These are phyloP conservation scores for Larimichthys polyactis DNA, from an alignment of 2,113 vertebrate species.

Conservation along the genomic window DNA sequence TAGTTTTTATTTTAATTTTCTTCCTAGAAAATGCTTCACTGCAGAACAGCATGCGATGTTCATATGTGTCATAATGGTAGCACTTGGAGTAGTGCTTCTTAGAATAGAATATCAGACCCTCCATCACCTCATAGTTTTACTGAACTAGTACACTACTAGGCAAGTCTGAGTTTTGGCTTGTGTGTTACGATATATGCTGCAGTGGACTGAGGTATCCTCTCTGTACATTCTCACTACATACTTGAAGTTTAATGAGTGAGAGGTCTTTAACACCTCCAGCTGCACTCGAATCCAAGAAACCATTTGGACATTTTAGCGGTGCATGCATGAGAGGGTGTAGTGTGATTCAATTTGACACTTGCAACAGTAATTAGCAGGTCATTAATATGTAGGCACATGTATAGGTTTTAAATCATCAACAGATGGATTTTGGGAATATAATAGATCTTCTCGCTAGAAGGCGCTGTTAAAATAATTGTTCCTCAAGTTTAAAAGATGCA, in stretches of 20 bases:
- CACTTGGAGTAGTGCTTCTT: too few relatives aligned
- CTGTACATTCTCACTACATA: slow-evolving; percentile 18
- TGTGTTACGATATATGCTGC: slow-evolving; percentile 13
- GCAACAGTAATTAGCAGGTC: slow-evolving; percentile 13
- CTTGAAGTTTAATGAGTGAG: slow-evolving; percentile 22
- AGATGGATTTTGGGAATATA: slow-evolving; percentile 9
- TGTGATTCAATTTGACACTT: neutral
- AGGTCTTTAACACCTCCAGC: slow-evolving; percentile 18
- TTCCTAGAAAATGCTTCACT: neutral
- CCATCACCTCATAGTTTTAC: too few relatives aligned
- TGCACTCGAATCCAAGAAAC: slow-evolving; percentile 6
- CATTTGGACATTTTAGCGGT: neutral
- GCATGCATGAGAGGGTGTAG: neutral
- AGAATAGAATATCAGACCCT: too few relatives aligned
- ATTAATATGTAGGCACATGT: neutral
- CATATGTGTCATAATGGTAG: too few relatives aligned
- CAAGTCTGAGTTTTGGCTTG: neutral
- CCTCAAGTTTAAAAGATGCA: slow-evolving; percentile 25
- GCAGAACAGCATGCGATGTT: neutral
- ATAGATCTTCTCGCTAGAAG: slow-evolving; percentile 1
- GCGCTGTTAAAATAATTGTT: slow-evolving; percentile 38
- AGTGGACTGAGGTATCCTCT: slow-evolving; percentile 16
- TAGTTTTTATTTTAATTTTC: too few relatives aligned
- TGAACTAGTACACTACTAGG: neutral
- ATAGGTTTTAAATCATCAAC: slow-evolving; percentile 3